Evolutionary conservation across 1,140 invertebrate species (phyloP).

Genomic region (Drosophila prosaltans): DNA sequence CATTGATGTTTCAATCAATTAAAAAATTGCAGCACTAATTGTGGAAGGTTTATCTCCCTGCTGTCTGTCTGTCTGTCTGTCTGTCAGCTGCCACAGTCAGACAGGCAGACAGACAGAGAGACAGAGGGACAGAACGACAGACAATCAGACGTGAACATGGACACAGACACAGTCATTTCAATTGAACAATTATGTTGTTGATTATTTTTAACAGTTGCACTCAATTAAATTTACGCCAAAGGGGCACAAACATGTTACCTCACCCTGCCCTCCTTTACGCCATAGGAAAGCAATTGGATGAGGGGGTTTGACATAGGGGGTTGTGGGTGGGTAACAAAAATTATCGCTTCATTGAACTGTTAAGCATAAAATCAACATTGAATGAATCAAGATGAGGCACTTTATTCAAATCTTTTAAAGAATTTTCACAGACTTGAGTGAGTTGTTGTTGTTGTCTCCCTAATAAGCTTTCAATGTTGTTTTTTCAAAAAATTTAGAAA

Average conservation of each 20-base stretch:
- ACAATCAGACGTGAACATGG: not conserved
- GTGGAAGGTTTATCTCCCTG: slow-evolving; percentile 35
- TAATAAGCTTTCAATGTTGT: slow-evolving; percentile 53
- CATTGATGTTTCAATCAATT: slow-evolving; percentile 57
- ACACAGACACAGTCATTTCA: slow-evolving; percentile 64
- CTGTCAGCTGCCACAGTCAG: not conserved
- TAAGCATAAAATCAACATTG: slow-evolving; percentile 35
- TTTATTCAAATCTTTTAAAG: slow-evolving; percentile 70
- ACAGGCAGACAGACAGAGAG: slow-evolving; percentile 1
- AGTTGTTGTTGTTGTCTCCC: slow-evolving; percentile 23
- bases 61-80: not conserved
- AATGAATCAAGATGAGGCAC: slow-evolving; percentile 25
- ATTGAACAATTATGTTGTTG: slow-evolving; percentile 70
- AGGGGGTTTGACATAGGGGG: not conserved
- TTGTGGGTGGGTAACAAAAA: slow-evolving; percentile 10
- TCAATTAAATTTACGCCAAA: slow-evolving; percentile 64
- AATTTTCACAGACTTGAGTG: slow-evolving; percentile 14
- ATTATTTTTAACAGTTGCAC: slow-evolving; percentile 53
- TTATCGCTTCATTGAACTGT: slow-evolving; percentile 49
- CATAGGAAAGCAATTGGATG: not conserved
- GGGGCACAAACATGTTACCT: slow-evolving; percentile 9
- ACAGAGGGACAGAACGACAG: not conserved
- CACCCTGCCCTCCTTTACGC: not conserved
- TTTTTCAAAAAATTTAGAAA: slow-evolving; percentile 50
- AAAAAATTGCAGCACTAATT: slow-evolving; percentile 70